Conservation (phyloP, 2,797 vertebrate species). For the Okamejei kenojei region DNA sequence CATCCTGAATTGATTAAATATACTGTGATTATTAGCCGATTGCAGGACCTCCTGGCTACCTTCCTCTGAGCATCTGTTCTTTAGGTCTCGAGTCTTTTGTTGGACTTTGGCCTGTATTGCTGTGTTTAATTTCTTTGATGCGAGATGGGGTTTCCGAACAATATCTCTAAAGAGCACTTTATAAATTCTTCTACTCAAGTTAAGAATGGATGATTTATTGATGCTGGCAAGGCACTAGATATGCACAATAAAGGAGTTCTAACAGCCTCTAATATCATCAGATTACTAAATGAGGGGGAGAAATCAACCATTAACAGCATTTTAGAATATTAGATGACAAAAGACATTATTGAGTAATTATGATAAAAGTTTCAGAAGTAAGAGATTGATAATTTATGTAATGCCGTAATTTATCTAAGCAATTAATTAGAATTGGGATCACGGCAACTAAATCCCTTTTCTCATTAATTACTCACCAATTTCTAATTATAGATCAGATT, state of each 20-base stretch:
- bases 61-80: no score
- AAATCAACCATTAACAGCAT: neutral
- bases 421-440: slow-evolving; percentile 19
- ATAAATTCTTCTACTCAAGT: neutral
- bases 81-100: no score
- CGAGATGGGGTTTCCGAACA: no score
- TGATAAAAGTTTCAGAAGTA: neutral
- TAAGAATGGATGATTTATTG: neutral
- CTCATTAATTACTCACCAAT: slow-evolving; percentile 27
- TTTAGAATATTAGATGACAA: neutral
- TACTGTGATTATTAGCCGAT: no score
- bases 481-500: neutral
- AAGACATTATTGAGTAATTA: neutral
- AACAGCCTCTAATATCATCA: neutral
- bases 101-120: no score
- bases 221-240: neutral
- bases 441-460: slow-evolving; percentile 19
- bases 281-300: neutral
- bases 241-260: neutral
- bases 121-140: no score
- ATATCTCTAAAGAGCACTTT: neutral
- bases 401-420: neutral
- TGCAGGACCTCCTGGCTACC: no score
- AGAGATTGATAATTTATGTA: slow-evolving; percentile 12
- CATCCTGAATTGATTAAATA: no score